Evolutionary conservation across 2,113 vertebrate genomes (phyloP).

Genomic region (Jacana jacana): DNA sequence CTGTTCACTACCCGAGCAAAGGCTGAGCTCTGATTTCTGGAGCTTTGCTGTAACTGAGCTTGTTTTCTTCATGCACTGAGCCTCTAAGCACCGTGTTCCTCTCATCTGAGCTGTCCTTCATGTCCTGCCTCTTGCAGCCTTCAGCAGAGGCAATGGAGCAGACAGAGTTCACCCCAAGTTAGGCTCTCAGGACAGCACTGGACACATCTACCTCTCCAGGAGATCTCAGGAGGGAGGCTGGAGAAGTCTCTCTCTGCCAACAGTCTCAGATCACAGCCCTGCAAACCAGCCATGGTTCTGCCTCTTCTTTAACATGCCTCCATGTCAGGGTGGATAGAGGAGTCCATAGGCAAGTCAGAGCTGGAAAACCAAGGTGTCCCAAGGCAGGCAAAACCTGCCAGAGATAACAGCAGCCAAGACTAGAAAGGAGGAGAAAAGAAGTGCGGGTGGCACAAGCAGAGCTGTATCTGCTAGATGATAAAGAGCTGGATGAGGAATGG

Average conservation of each 20-base stretch:
- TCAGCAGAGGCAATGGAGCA: fast-evolving
- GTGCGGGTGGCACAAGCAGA: not conserved
- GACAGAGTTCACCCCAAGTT: not conserved
- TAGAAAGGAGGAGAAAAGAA: not conserved
- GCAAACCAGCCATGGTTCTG: not conserved
- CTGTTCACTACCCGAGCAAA: not conserved
- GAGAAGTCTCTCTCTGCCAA: not conserved
- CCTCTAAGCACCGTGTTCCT: not conserved
- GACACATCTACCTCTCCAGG: too few species aligned
- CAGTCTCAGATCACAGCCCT: not conserved
- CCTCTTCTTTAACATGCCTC: not conserved
- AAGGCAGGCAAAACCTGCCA: not conserved
- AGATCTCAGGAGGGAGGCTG: not conserved
- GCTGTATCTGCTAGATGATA: not conserved
- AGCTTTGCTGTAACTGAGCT: not conserved
- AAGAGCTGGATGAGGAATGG: not conserved
- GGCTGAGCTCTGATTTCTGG: not conserved
- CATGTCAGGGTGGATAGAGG: fast-evolving
- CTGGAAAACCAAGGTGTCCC: not conserved
- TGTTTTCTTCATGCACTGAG: not conserved
- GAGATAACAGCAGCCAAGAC: not conserved
- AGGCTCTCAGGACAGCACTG: too few species aligned
- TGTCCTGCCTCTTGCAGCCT: not conserved
- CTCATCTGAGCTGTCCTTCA: fast-evolving
- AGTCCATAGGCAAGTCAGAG: not conserved